phyloP scores from a whole-genome alignment of 2,113 vertebrate genomes.

The Neodontobutis hainanensis region DNA sequence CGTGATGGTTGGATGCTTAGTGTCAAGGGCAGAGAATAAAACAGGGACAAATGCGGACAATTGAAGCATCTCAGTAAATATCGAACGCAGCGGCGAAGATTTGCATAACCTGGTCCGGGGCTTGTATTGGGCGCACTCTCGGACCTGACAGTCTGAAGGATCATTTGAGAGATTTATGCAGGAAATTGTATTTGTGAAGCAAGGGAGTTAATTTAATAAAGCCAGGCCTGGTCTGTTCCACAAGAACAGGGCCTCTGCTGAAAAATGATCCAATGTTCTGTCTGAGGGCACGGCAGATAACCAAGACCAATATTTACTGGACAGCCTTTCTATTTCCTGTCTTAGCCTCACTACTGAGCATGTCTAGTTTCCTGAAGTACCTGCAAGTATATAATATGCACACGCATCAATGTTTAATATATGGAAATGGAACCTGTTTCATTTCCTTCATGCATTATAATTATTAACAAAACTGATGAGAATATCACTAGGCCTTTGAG shows the following conservation, averaged over 20 bases:
- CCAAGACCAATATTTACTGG: slow-evolving; percentile 75
- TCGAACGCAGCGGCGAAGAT: slow-evolving; percentile 66
- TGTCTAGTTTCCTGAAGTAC: slow-evolving; percentile 61
- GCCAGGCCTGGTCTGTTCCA: slow-evolving; percentile 72
- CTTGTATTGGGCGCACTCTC: slow-evolving; percentile 76
- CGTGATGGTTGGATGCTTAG: slow-evolving; percentile 72
- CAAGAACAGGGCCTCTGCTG: slow-evolving; percentile 74
- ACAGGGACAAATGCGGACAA: slow-evolving; percentile 67
- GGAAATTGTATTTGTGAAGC: slow-evolving; percentile 79
- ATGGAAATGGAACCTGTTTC: slow-evolving; percentile 75
- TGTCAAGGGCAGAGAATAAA: slow-evolving; percentile 72
- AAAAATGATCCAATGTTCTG: slow-evolving; percentile 74
- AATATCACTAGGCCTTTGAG: slow-evolving; percentile 58
- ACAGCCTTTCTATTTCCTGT: slow-evolving; percentile 74
- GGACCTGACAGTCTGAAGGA: slow-evolving; percentile 76
- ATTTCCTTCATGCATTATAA: slow-evolving; percentile 74
- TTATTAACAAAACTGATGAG: slow-evolving; percentile 69
- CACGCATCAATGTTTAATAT: slow-evolving; percentile 75
- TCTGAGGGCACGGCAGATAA: slow-evolving; percentile 74
- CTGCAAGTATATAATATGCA: slow-evolving; percentile 71
- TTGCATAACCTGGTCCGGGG: slow-evolving; percentile 76
- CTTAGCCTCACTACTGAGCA: slow-evolving; percentile 69
- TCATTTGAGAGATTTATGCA: slow-evolving; percentile 82
- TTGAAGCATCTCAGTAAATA: slow-evolving; percentile 73
- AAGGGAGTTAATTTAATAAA: slow-evolving; percentile 81